Percentiles rank a stretch among this genome's conserved stretches.
Evolutionary conservation across 1,140 invertebrate genomes (phyloP).

Genomic region (Asobara japonica): DNA sequence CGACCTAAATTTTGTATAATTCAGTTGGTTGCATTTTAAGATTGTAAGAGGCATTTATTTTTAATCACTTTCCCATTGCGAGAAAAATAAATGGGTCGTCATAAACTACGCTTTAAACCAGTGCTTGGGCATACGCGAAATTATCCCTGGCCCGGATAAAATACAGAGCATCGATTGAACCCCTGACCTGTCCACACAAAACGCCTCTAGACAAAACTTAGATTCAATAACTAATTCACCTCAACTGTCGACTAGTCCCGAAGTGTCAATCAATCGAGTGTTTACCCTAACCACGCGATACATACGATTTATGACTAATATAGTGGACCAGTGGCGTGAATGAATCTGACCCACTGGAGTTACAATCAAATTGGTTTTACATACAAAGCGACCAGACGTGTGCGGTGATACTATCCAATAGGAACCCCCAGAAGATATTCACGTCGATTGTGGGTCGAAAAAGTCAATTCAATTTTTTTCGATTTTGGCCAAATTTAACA

Average conservation of each 20-base stretch:
- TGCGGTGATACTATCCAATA: no score
- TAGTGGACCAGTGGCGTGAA: not conserved
- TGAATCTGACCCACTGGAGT: not conserved
- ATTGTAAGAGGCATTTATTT: no score
- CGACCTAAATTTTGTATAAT: no score
- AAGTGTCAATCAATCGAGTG: not conserved
- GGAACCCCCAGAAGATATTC: no score
- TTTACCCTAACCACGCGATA: not conserved
- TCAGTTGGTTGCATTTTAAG: no score
- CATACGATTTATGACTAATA: no score
- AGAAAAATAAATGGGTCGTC: no score
- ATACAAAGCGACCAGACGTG: no score
- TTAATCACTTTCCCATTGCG: not conserved
- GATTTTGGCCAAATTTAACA: no score
- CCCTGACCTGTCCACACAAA: not conserved
- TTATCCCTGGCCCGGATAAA: not conserved
- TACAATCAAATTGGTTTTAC: not conserved
- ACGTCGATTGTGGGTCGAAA: no score
- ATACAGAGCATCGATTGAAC: not conserved
- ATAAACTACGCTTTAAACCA: no score
- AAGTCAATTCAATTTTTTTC: no score
- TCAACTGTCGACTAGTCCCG: not conserved
- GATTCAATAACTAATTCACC: not conserved
- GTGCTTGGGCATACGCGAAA: not conserved
- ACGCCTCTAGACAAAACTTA: not conserved